Evolutionary conservation across 1,140 invertebrate genomes (phyloP).

Genomic region (Caerostris extrusa): DNA sequence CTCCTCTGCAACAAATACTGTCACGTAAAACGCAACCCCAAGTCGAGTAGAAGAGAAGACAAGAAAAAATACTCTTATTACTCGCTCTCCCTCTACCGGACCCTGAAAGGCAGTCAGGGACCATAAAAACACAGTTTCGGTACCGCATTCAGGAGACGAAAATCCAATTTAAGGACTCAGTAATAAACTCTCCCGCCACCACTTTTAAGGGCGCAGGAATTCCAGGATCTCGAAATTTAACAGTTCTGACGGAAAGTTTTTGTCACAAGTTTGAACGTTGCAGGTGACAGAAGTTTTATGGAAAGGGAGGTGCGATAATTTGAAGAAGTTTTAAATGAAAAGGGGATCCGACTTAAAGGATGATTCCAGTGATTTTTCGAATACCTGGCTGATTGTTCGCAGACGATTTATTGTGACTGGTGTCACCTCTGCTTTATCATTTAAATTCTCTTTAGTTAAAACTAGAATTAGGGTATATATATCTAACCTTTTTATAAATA

Average conservation of each 20-base stretch:
- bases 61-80: neutral
- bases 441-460: neutral
- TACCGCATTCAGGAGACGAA: neutral
- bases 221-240: constrained; percentile 17
- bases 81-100: neutral
- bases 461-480: too few relatives aligned
- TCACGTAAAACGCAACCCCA: constrained; percentile 1
- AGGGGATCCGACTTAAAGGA: neutral
- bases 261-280: constrained; percentile 42
- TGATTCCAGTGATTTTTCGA: neutral
- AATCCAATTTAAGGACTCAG: constrained; percentile 48
- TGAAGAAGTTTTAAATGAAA: constrained; percentile 34
- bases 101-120: constrained; percentile 3
- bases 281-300: constrained; percentile 59
- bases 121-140: constrained; percentile 49
- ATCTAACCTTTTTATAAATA: too few relatives aligned
- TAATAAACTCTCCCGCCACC: constrained; percentile 45
- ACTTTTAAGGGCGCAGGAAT: neutral
- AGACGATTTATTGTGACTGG: neutral
- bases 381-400: neutral
- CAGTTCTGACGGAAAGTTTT: constrained; percentile 59
- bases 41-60: neutral
- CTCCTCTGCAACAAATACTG: constrained; percentile 15
- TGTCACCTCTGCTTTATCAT: neutral
- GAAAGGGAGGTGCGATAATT: neutral